phyloP scores from a whole-genome alignment of 2,797 vertebrate species.

The Channallabes apus region DNA sequence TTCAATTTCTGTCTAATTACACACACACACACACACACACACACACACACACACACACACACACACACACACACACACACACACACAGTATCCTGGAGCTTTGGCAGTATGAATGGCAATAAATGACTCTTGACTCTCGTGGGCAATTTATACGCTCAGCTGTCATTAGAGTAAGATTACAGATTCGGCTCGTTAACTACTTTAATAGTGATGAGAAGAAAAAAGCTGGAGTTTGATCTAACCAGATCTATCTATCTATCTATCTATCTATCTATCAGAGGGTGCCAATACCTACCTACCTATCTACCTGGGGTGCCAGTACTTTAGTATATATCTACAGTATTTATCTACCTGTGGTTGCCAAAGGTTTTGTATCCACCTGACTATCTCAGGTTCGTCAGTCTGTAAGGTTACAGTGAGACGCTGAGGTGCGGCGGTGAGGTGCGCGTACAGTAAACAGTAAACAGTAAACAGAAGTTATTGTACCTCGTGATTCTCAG shows the following conservation, averaged over 20 bases:
- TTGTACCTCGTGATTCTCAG: background rate
- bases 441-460: no score
- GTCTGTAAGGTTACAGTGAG: no score
- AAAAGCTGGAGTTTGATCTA: background rate
- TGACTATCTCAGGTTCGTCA: background rate
- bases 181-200: conserved; percentile 5
- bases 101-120: conserved; percentile 7
- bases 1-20: background rate
- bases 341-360: background rate
- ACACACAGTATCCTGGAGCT: background rate
- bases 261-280: background rate
- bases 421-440: no score
- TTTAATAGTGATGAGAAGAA: background rate
- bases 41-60: background rate
- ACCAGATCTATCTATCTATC: background rate
- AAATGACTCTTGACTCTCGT: conserved; percentile 3
- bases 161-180: conserved; percentile 15
- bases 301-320: background rate
- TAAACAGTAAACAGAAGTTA: no score
- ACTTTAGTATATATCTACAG: background rate
- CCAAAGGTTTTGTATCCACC: background rate
- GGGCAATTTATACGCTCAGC: background rate
- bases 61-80: background rate
- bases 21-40: conserved; percentile 8
- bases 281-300: background rate